Percentiles rank a stretch among this genome's conserved stretches.
Evolutionary conservation across 2,888 invertebrate species (phyloP).

Genomic region (Tipula confusa): DNA sequence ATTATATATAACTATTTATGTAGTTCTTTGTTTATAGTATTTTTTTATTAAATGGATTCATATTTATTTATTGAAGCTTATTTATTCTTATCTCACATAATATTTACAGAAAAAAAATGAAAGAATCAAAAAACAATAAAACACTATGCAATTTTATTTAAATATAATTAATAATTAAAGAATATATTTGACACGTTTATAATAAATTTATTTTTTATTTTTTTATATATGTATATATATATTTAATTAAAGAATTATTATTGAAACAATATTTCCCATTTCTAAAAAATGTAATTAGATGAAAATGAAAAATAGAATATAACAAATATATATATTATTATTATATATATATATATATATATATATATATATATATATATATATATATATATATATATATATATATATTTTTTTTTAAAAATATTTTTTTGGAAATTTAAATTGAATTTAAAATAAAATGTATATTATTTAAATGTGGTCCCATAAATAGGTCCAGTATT

Average conservation of each 20-base stretch:
- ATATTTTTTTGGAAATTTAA: constrained; percentile 8
- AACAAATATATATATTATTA: no score
- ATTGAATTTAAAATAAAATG: neutral
- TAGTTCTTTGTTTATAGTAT: neutral
- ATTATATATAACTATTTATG: neutral
- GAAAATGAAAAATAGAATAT: neutral
- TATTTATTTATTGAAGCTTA: neutral
- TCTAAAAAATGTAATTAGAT: neutral
- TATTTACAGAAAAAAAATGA: neutral
- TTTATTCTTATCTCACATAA: constrained; percentile 8
- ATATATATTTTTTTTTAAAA: neutral
- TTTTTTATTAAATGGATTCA: neutral
- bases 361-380: neutral
- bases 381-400: neutral
- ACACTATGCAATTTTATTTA: neutral
- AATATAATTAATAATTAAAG: neutral
- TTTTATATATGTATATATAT: neutral
- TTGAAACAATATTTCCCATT: neutral
- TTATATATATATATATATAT: neutral
- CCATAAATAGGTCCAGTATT: neutral
- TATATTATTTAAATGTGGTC: constrained; percentile 3
- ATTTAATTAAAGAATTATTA: neutral
- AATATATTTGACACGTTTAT: neutral
- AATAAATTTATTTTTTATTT: neutral
- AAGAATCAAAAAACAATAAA: neutral